Conservation (phyloP, 2,113 vertebrate species). For the Sardina pilchardus region DNA sequence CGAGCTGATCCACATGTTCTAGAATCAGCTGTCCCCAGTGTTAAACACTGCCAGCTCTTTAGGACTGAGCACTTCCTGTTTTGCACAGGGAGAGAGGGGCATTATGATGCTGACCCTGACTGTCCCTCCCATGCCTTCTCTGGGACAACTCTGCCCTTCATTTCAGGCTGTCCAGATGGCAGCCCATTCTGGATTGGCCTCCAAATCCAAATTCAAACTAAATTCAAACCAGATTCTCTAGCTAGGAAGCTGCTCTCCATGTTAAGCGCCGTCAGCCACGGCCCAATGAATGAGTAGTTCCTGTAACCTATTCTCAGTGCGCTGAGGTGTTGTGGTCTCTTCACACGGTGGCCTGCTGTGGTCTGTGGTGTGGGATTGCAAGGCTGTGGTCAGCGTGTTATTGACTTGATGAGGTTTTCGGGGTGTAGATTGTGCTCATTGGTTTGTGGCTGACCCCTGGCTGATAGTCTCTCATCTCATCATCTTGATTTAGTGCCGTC, state of each 20-base stretch:
- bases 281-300: neutral
- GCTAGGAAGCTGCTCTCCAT: neutral
- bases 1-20: neutral
- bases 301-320: conserved; percentile 18
- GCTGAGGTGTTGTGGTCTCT: conserved; percentile 29
- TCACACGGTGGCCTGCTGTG: conserved; percentile 29
- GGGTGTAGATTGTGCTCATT: neutral
- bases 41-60: neutral
- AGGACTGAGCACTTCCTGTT: neutral
- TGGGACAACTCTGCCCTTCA: neutral
- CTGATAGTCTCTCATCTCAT: neutral
- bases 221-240: neutral
- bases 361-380: conserved; percentile 27
- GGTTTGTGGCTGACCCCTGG: conserved; percentile 1
- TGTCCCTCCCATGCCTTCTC: neutral
- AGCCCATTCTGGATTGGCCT: neutral
- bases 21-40: neutral
- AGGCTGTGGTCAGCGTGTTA: conserved; percentile 11
- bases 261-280: neutral
- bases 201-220: neutral
- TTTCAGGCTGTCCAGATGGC: neutral
- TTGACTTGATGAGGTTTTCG: neutral
- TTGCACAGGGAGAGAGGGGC: neutral
- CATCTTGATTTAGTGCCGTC: neutral
- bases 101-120: neutral